Evolutionary conservation across 2,113 vertebrate genomes (phyloP), one percentile per base, ranked within the genome.

Genomic region (Cepphus grylle): DNA sequence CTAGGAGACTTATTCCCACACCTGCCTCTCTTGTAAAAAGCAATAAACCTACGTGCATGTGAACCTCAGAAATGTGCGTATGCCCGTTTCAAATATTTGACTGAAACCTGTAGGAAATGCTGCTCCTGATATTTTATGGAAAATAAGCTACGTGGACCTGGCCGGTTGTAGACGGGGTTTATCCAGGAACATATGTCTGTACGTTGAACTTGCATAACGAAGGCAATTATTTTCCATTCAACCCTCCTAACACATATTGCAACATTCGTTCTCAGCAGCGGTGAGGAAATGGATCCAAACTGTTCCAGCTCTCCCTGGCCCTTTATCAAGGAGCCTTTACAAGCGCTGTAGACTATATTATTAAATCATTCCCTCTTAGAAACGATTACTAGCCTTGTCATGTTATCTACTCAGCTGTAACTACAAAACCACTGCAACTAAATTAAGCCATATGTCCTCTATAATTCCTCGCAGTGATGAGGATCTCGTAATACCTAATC

Each of bases 171-270:
- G 72, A 72, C 77, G 42, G 4, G 53, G 23, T 82, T 93, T 90
- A 45, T 95, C 86, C 94, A 82, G 94, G 96, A 94, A 96, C 91
- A 94, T 78, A 77, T 45, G 81, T 92, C 95, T 94, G 95, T 91
- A 72, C 5, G 12, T 62, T 47, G 89, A 89, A 36, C 86, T 94
- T 76, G 61, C 40, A 94, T 29, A 67, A 84, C 4, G 70, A 81
- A 94, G 73, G 86, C 62, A 85, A 87, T 94, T 72, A 89, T 92
- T 97, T 97, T 96, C 94, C 80, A 58, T 76, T 91, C 84, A 81
- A 15, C 38, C 76, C 55, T 88, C 92, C 62, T 88, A 38, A 77
- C 34, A 3, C n/a, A 69, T 29, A 81, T 82, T 95, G 91, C 91
- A 96, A 65, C 13, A 52, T 52, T 94, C 5, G 0, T 70, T 80